Evolutionary conservation across 2,888 invertebrate genomes (phyloP).

Genomic region (Leptinotarsa tumamoca): DNA sequence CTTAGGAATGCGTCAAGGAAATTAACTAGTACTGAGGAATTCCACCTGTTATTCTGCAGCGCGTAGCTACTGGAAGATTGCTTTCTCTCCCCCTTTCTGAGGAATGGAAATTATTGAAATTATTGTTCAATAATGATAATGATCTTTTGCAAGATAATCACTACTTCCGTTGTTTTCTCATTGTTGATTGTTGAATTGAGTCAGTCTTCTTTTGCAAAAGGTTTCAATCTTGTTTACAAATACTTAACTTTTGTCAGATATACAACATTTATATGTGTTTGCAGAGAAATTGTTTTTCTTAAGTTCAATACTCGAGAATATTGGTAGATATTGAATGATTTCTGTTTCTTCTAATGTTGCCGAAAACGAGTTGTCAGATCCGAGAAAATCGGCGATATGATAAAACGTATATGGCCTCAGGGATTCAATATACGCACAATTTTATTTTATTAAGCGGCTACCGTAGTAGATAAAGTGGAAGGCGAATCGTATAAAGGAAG

Average conservation of each 20-base stretch:
- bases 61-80: background rate
- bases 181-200: too few species aligned
- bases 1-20: slow-evolving; percentile 6
- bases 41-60: background rate
- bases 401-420: background rate
- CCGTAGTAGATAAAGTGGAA: slow-evolving; percentile 23
- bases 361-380: background rate
- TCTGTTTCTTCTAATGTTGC: background rate
- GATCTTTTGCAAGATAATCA: too few species aligned
- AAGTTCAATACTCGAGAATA: too few species aligned
- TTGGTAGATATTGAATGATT: background rate
- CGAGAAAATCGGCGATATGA: background rate
- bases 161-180: too few species aligned
- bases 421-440: slow-evolving; percentile 21
- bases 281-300: too few species aligned
- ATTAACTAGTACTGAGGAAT: background rate
- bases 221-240: too few species aligned
- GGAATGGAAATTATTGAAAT: background rate
- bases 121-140: background rate
- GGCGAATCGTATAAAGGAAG: slow-evolving; percentile 26
- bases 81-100: background rate
- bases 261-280: too few species aligned
- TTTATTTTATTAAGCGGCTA: slow-evolving; percentile 20
- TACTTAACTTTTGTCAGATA: too few species aligned
- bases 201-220: too few species aligned